These are phyloP conservation scores for Mesembrinibis cayennensis DNA, from an alignment of 2,113 vertebrate species.

Conservation along the genomic window DNA sequence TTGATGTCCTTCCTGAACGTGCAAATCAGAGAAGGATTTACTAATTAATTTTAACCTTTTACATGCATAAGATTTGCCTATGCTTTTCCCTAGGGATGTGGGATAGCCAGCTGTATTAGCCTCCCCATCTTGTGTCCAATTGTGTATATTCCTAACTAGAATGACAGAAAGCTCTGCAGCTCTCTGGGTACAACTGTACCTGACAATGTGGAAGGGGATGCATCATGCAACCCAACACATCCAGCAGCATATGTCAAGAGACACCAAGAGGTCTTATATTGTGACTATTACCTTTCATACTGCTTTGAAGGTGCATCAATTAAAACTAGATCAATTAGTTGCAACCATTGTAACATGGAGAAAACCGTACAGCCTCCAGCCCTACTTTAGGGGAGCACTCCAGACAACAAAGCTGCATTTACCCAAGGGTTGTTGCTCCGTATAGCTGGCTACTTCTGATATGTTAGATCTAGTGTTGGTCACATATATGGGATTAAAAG, in stretches of 20 bases:
- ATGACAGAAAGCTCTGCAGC: background rate
- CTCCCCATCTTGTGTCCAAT: background rate
- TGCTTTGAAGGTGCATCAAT: background rate
- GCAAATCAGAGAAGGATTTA: slow-evolving; percentile 26
- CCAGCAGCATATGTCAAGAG: background rate
- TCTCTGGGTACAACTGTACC: background rate
- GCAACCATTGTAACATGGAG: background rate
- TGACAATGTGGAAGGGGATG: background rate
- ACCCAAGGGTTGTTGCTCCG: background rate
- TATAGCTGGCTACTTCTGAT: background rate
- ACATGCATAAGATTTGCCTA: background rate
- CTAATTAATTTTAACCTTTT: background rate
- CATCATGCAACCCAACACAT: background rate
- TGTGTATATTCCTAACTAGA: background rate
- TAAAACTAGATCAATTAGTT: background rate
- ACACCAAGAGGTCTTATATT: background rate
- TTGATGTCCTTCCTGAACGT: background rate
- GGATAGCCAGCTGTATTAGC: background rate
- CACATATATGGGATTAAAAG: background rate
- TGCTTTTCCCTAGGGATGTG: background rate
- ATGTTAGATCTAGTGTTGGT: background rate
- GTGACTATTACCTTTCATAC: background rate
- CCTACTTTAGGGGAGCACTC: fast-evolving
- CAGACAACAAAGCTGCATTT: background rate
- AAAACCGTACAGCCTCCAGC: background rate